Conservation (phyloP, 1,140 invertebrate species). For the Penaeus chinensis region DNA sequence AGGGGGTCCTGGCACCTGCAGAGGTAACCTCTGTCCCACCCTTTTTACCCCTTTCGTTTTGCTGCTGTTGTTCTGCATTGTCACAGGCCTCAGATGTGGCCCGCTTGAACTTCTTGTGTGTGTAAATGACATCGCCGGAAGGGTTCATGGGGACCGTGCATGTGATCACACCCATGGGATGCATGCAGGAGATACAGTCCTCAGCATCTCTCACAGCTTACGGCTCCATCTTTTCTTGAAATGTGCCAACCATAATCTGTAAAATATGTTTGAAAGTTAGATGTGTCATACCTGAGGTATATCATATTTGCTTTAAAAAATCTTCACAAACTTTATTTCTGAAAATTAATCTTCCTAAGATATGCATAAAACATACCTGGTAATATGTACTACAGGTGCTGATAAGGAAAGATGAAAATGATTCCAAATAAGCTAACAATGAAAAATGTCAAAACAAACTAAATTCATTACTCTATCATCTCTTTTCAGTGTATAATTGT, state of each 20-base stretch:
- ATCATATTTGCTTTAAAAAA: background rate
- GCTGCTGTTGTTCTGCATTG: slow-evolving; percentile 55
- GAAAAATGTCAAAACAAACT: too few relatives aligned
- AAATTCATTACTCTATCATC: too few relatives aligned
- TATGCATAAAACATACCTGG: background rate
- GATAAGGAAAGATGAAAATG: too few relatives aligned
- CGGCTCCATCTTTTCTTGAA: slow-evolving; percentile 14
- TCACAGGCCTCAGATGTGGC: slow-evolving; percentile 65
- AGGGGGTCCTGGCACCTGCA: background rate
- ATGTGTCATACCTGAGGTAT: background rate
- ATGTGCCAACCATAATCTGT: slow-evolving; percentile 8
- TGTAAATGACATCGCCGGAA: slow-evolving; percentile 71
- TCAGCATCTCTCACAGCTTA: slow-evolving; percentile 35
- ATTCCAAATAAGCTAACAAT: background rate
- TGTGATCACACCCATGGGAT: slow-evolving; percentile 63
- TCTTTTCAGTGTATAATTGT: too few relatives aligned
- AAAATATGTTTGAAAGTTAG: background rate
- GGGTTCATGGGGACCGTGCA: slow-evolving; percentile 61
- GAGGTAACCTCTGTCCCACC: slow-evolving; percentile 19
- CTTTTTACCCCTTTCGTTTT: slow-evolving; percentile 15
- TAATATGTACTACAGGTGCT: too few relatives aligned
- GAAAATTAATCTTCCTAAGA: background rate
- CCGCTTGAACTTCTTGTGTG: slow-evolving; percentile 93
- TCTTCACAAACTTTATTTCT: too few relatives aligned
- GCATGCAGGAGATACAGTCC: slow-evolving; percentile 45